These are phyloP conservation scores for Catajapyx aquilonaris DNA, from an alignment of 1,140 invertebrate genomes.

Conservation along the genomic window DNA sequence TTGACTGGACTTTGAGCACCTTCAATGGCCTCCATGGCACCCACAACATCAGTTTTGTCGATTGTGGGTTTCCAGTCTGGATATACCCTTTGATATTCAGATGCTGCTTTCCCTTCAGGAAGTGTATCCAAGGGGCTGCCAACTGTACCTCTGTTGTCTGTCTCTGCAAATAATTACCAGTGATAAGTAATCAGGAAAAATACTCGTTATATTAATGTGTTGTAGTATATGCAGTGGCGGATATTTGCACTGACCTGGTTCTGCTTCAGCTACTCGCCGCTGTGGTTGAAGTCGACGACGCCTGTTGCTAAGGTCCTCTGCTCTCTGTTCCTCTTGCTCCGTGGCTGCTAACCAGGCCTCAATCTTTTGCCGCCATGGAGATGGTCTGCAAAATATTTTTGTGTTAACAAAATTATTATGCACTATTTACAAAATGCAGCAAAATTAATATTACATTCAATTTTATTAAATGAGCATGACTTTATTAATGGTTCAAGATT, in stretches of 20 bases:
- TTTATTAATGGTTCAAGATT: too few relatives aligned
- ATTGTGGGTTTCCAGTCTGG: constrained; percentile 57
- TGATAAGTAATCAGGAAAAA: constrained; percentile 7
- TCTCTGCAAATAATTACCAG: constrained; percentile 29
- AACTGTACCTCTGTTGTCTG: constrained; percentile 41
- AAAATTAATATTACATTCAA: too few relatives aligned
- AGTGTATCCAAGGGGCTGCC: constrained; percentile 38
- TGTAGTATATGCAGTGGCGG: constrained; percentile 2
- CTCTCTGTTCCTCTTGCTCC: constrained; percentile 52
- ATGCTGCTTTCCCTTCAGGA: constrained; percentile 34
- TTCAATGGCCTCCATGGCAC: constrained; percentile 68
- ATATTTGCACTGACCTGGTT: constrained; percentile 38
- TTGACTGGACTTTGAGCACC: constrained; percentile 42
- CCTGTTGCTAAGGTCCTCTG: constrained; percentile 12
- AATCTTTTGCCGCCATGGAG: constrained; percentile 62
- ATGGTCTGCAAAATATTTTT: constrained; percentile 2
- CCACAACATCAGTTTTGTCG: constrained; percentile 59
- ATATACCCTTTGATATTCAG: constrained; percentile 38
- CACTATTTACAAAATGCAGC: too few relatives aligned
- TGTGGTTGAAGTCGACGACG: constrained; percentile 5
- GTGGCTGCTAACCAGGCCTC: constrained; percentile 75
- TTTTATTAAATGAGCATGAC: too few relatives aligned
- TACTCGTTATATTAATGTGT: constrained; percentile 4
- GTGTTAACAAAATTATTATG: too few relatives aligned
- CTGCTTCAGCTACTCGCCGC: constrained; percentile 52